Conservation (phyloP, 2,888 invertebrate species). For the Leucoptera coffeella region DNA sequence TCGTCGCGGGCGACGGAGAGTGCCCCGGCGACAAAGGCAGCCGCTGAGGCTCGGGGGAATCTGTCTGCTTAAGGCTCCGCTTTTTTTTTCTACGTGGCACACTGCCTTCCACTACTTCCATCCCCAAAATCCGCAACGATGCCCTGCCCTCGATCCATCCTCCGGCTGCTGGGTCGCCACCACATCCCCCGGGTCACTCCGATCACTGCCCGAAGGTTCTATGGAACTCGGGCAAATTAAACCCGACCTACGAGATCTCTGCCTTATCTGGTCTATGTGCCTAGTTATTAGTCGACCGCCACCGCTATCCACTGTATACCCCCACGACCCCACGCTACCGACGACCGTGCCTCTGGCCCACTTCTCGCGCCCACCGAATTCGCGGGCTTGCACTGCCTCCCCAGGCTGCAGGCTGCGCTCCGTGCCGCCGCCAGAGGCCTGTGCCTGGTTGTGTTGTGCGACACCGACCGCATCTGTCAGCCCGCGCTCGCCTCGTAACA, state of each 20-base stretch:
- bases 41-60: too few relatives aligned
- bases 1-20: too few relatives aligned
- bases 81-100: too few relatives aligned
- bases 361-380: neutral
- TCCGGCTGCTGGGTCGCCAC: too few relatives aligned
- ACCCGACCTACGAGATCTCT: neutral
- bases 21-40: too few relatives aligned
- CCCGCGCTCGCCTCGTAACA: neutral
- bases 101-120: too few relatives aligned
- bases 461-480: neutral
- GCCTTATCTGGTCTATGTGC: conserved; percentile 1
- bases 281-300: neutral
- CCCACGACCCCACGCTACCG: neutral
- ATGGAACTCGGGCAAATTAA: too few relatives aligned
- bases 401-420: neutral
- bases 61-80: too few relatives aligned
- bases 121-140: too few relatives aligned
- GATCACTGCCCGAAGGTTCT: too few relatives aligned
- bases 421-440: neutral
- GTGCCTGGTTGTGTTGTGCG: neutral
- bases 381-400: conserved; percentile 1
- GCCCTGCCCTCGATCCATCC: too few relatives aligned
- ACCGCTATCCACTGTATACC: neutral
- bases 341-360: conserved; percentile 1
- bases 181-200: too few relatives aligned